Conservation (phyloP, 2,888 invertebrate species). For the Leucozona laternaria region DNA sequence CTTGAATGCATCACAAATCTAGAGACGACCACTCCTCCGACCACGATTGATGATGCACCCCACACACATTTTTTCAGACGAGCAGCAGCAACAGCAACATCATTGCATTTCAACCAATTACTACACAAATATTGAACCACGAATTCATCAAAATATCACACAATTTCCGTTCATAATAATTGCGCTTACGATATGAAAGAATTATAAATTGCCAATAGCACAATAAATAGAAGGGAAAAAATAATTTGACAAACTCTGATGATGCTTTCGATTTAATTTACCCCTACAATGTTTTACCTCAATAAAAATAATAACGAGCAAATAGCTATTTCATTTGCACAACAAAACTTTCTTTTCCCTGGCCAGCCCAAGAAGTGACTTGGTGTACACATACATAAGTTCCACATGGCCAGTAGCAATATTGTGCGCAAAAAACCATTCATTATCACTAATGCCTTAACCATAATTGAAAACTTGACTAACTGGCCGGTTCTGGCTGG, state of each 20-base stretch:
- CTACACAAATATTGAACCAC: constrained; percentile 14
- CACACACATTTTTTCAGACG: background rate
- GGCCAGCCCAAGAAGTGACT: constrained; percentile 16
- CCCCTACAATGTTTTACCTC: constrained; percentile 52
- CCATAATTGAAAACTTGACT: constrained; percentile 72
- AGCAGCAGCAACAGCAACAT: background rate
- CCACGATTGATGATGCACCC: constrained; percentile 35
- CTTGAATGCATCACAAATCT: constrained; percentile 9
- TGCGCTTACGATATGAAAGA: background rate
- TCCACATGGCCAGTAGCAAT: constrained; percentile 57
- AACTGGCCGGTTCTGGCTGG: constrained; percentile 46
- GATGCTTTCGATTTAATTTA: constrained; percentile 65
- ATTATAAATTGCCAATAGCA: background rate
- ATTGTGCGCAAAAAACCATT: constrained; percentile 66
- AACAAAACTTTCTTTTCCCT: constrained; percentile 70
- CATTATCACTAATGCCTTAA: constrained; percentile 64
- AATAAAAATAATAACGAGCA: constrained; percentile 31
- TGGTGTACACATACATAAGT: background rate
- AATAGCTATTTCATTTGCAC: constrained; percentile 45
- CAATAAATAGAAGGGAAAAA: background rate
- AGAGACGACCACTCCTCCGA: constrained; percentile 30
- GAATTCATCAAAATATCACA: constrained; percentile 41
- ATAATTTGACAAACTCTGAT: background rate
- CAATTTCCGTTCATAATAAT: constrained; percentile 25
- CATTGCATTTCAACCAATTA: constrained; percentile 41